Base-by-base conservation (phyloP, 2,797 vertebrate genomes). In the Gallirallus australis region DNA sequence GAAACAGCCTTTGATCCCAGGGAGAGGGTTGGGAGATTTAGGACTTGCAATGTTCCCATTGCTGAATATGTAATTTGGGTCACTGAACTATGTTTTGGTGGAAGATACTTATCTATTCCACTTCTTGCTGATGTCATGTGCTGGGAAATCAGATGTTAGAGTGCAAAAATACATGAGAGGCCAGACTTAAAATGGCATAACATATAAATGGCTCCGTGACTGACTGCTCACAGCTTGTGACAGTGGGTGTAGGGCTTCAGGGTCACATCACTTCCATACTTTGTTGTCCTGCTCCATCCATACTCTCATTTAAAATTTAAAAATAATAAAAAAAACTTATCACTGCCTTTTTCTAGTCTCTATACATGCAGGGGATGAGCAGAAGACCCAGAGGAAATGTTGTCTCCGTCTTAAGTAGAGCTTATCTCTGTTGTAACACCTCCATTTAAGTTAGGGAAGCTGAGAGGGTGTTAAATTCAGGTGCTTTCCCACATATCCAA, bases 111-210 rank as follows among this genome's bases (percentile, higher is more conserved):
- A 85, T 91, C 86, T 93, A 73, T 89, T 81, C 84, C 61, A 52
- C 56, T 94, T 94, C 87, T 95, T 92, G 83, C 91, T 95, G 96
- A 93, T 95, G 96, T 96, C 91, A 91, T 93, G 83, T 95, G 88
- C 96, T 92, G 83, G 96, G 95, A 97, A 95, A 94, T 95, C 85
- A 90, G 93, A 96, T 91, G 94, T 61, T 93, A 18, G 60, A 94
- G 75, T 73, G 85, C 60, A 94, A 95, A 91, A 94, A 93, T 89
- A 94, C 88, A 88, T 45, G 82, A 93, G 86, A 94, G 92, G 59
- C 45, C 82, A 81, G 77, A 50, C 63, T 86, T 90, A 64, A 82
- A 90, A 82, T 77, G 73, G 63, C 56, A 76, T 59, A 30, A 86
- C 91, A 78, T 88, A 76, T 7, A 73, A 93, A 82, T 64, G 73